These are phyloP conservation scores for Brachionus manjavacas DNA, from an alignment of 1,140 invertebrate species.

Conservation along the genomic window DNA sequence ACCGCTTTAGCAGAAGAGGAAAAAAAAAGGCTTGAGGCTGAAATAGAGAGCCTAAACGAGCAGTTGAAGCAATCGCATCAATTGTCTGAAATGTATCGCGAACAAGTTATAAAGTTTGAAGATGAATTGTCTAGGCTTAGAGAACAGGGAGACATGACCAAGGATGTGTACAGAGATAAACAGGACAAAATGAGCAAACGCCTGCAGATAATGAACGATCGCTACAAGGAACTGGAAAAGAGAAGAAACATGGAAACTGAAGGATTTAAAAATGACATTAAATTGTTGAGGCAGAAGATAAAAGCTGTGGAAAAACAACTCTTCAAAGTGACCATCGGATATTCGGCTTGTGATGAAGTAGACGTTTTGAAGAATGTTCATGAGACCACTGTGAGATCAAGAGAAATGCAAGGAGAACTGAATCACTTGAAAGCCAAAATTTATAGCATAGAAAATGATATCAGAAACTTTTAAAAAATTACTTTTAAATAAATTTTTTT, in stretches of 20 bases:
- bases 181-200: constrained; percentile 54
- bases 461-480: constrained; percentile 51
- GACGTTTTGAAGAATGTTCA: constrained; percentile 54
- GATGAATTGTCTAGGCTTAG: constrained; percentile 54
- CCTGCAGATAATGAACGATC: constrained; percentile 54
- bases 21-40: constrained; percentile 26
- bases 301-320: constrained; percentile 57
- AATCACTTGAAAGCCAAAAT: constrained; percentile 56
- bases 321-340: constrained; percentile 53
- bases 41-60: constrained; percentile 50
- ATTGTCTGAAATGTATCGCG: constrained; percentile 56
- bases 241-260: constrained; percentile 56
- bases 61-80: constrained; percentile 54
- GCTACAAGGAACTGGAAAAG: constrained; percentile 56
- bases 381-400: constrained; percentile 52
- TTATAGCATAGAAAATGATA: constrained; percentile 55
- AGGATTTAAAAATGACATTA: constrained; percentile 58
- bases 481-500: not conserved
- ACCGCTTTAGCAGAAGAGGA: constrained; percentile 10
- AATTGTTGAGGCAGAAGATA: constrained; percentile 52
- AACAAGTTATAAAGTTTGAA: constrained; percentile 57
- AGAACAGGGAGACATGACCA: constrained; percentile 55
- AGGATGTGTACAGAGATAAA: constrained; percentile 54
- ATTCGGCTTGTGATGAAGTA: constrained; percentile 53
- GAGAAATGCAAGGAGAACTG: constrained; percentile 54